A percentile compares a stretch with the other conserved stretches of the same genome.
These are phyloP conservation scores for Peribatodes rhomboidaria DNA, from an alignment of 2,888 invertebrate genomes.

Conservation along the genomic window DNA sequence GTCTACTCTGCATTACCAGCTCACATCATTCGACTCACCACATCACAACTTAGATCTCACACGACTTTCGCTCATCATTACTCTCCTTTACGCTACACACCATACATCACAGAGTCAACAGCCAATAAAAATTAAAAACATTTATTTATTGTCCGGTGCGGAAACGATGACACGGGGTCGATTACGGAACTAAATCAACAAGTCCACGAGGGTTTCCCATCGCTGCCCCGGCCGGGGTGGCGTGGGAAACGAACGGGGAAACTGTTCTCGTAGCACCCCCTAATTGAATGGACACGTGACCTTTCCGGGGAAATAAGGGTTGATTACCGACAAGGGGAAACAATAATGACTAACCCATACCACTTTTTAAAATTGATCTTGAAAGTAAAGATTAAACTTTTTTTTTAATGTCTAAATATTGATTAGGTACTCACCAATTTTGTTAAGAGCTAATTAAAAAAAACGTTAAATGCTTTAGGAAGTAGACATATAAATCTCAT, in stretches of 20 bases:
- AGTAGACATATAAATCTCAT: too few species aligned
- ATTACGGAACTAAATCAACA: conserved; percentile 79
- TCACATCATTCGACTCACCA: neutral
- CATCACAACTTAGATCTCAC: neutral
- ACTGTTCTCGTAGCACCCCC: conserved; percentile 71
- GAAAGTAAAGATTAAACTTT: neutral
- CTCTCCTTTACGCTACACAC: conserved; percentile 34
- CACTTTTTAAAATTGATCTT: too few species aligned
- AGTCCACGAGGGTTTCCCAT: conserved; percentile 81
- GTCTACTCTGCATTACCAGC: too few species aligned
- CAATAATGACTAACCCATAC: too few species aligned
- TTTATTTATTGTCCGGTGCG: conserved; percentile 65
- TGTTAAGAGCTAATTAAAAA: too few species aligned
- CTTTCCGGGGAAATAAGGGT: conserved; percentile 38
- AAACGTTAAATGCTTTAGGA: too few species aligned
- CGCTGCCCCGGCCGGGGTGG: conserved; percentile 51
- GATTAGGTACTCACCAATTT: too few species aligned
- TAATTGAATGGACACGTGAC: conserved; percentile 70
- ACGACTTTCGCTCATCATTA: conserved; percentile 42
- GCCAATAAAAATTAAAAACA: conserved; percentile 60
- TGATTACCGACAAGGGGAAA: too few species aligned
- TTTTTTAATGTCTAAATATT: too few species aligned
- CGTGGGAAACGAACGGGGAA: conserved; percentile 80
- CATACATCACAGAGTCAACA: conserved; percentile 52
- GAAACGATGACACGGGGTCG: conserved; percentile 71